Evolutionary conservation across 2,797 vertebrate species (phyloP).

Genomic region (Pyrocephalus nanus): DNA sequence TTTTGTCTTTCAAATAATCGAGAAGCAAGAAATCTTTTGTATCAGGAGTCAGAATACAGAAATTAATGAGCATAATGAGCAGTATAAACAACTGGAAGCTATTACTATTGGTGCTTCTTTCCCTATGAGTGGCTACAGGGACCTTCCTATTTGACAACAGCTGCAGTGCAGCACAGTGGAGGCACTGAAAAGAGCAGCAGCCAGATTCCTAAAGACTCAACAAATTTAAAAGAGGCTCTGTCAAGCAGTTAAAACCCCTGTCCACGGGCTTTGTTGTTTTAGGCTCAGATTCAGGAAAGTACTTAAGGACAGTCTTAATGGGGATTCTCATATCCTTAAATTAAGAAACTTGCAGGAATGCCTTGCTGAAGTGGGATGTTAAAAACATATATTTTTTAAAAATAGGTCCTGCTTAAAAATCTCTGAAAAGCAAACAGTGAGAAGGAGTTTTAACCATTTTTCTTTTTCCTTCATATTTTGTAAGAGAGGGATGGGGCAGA

Average conservation of each 20-base stretch:
- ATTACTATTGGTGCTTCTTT: neutral
- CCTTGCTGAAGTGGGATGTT: neutral
- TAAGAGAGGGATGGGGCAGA: neutral
- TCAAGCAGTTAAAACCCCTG: conserved; percentile 30
- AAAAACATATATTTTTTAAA: neutral
- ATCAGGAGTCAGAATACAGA: neutral
- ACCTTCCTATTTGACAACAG: neutral
- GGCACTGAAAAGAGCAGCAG: conserved; percentile 12
- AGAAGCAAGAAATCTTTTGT: neutral
- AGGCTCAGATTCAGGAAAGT: conserved; percentile 47
- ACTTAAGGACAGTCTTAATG: conserved; percentile 20
- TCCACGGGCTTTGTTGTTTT: neutral
- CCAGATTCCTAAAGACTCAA: conserved; percentile 32
- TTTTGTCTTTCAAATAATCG: neutral
- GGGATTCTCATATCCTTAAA: conserved; percentile 13
- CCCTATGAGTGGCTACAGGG: neutral
- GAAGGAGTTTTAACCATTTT: neutral
- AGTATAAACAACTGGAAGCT: neutral
- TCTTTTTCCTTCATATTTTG: neutral
- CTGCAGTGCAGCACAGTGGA: neutral
- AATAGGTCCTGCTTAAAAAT: neutral
- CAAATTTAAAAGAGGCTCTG: neutral
- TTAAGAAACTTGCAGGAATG: conserved; percentile 21
- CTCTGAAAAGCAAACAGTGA: neutral
- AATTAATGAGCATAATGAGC: neutral